Percentiles rank a stretch among this genome's conserved stretches.
phyloP scores from a whole-genome alignment of 2,888 invertebrate species.

The Phortica magna region DNA sequence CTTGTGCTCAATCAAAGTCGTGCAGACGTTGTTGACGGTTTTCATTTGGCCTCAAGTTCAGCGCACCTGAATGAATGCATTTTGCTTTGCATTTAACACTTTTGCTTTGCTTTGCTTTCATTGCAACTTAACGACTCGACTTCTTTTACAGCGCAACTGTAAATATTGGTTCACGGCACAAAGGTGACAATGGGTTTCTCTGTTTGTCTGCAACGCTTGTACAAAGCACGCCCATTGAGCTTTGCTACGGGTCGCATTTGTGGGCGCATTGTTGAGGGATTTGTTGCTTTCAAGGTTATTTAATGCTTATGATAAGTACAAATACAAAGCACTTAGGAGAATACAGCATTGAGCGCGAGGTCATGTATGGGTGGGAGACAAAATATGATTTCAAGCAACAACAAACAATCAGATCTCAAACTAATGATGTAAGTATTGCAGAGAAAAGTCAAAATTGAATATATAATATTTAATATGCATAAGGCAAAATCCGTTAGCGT shows the following conservation, averaged over 20 bases:
- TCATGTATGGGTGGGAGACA: not conserved
- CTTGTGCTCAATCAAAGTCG: constrained; percentile 5
- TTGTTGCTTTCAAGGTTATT: not conserved
- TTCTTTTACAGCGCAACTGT: not conserved
- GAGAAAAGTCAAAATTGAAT: no score
- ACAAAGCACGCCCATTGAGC: not conserved
- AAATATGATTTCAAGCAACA: no score
- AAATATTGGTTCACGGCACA: constrained; percentile 1
- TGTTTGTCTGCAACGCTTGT: not conserved
- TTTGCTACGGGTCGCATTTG: not conserved
- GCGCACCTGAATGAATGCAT: constrained; percentile 13
- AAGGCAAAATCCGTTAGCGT: no score
- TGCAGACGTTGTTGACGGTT: not conserved
- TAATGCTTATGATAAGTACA: not conserved
- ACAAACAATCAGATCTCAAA: no score
- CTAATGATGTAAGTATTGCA: no score
- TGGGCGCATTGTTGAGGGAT: not conserved
- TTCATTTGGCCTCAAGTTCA: constrained; percentile 20
- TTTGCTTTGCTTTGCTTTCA: constrained; percentile 23
- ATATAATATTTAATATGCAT: no score
- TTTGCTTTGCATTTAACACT: constrained; percentile 25
- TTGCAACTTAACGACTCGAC: not conserved
- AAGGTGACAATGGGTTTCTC: not conserved
- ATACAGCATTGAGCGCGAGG: not conserved
- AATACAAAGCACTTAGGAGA: not conserved